These are phyloP conservation scores for Polypedilum vanderplanki DNA, from an alignment of 1,140 invertebrate genomes.

Conservation along the genomic window DNA sequence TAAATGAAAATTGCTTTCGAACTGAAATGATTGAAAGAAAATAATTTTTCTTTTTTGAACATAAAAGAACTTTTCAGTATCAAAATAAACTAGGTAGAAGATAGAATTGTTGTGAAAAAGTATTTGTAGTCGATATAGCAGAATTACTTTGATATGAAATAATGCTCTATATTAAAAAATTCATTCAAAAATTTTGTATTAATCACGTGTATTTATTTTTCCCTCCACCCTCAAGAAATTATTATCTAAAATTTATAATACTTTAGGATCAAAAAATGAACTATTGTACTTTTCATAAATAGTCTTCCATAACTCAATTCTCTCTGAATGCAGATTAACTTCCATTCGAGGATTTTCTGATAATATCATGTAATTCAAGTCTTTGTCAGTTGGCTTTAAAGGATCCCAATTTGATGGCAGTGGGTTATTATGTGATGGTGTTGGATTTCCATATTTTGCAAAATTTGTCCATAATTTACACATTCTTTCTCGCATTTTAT, in stretches of 20 bases:
- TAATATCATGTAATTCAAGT: conserved; percentile 39
- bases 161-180: too few relatives aligned
- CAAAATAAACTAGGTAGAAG: too few relatives aligned
- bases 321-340: conserved; percentile 39
- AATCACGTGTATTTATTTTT: too few relatives aligned
- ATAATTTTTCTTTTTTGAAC: too few relatives aligned
- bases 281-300: conserved; percentile 34
- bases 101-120: too few relatives aligned
- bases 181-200: too few relatives aligned
- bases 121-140: too few relatives aligned
- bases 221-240: too few relatives aligned
- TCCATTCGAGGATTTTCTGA: conserved; percentile 37
- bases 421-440: conserved; percentile 30
- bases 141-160: too few relatives aligned
- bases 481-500: conserved; percentile 15
- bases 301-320: conserved; percentile 43
- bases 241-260: background rate
- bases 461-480: conserved; percentile 35
- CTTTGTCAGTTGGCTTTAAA: conserved; percentile 32
- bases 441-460: conserved; percentile 39
- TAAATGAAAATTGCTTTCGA: too few relatives aligned
- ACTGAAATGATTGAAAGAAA: too few relatives aligned
- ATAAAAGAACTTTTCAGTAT: too few relatives aligned
- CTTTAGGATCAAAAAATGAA: conserved; percentile 26
- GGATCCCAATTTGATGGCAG: conserved; percentile 36